Percentiles rank a stretch among this genome's conserved stretches.
Evolutionary conservation across 2,797 vertebrate genomes (phyloP).

Genomic region (Characodon lateralis): DNA sequence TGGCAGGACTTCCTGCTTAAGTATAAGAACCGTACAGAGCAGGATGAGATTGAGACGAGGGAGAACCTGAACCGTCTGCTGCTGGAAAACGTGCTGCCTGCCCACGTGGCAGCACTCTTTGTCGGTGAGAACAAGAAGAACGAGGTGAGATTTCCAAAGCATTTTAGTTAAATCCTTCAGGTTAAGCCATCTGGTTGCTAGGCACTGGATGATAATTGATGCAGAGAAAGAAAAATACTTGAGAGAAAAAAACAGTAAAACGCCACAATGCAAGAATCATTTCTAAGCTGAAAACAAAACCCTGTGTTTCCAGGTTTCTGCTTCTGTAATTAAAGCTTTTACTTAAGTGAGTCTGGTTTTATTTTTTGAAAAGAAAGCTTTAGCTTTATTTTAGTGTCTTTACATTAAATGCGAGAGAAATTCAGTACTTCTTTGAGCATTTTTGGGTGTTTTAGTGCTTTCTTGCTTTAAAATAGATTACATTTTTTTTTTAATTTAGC

Average conservation of each 20-base stretch:
- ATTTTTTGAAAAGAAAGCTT: neutral
- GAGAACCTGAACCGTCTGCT: constrained; percentile 97
- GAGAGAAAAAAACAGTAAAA: neutral
- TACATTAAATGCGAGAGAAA: neutral
- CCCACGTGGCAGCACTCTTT: constrained; percentile 94
- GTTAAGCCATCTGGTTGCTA: neutral
- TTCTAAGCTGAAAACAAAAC: neutral
- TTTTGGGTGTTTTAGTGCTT: neutral
- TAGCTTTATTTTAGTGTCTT: neutral
- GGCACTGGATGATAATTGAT: neutral
- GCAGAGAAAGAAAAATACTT: neutral
- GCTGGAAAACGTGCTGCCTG: constrained; percentile 96
- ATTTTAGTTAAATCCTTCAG: neutral
- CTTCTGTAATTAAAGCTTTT: neutral
- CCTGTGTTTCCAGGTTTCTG: neutral
- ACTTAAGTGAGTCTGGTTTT: neutral
- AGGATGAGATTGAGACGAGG: constrained; percentile 96
- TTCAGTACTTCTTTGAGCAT: neutral
- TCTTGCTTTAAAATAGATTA: neutral
- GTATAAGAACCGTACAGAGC: constrained; percentile 94
- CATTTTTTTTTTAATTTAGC: neutral
- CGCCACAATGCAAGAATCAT: neutral
- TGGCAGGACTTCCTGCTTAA: constrained; percentile 93
- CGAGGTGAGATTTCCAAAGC: constrained; percentile 81
- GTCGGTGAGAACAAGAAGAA: constrained; percentile 94